Conservation (phyloP, 2,888 invertebrate species). For the Synergus itoensis region DNA sequence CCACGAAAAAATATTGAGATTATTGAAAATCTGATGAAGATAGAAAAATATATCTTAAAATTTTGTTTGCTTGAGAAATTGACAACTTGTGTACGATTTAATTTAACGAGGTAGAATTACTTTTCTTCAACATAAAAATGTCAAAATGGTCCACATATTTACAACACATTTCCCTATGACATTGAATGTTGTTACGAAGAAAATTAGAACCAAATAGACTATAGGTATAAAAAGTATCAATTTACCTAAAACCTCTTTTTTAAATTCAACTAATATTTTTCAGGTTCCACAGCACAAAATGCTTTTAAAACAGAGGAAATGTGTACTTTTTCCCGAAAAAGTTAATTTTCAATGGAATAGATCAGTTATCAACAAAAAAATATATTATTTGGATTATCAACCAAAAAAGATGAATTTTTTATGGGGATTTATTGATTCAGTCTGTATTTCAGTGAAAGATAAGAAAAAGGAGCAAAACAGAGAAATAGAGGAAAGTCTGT, state of each 20-base stretch:
- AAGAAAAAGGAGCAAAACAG: too few relatives aligned
- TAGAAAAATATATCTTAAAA: slow-evolving; percentile 39
- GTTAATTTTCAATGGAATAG: too few relatives aligned
- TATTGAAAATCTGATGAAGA: neutral
- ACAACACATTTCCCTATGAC: neutral
- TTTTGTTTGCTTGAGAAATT: slow-evolving; percentile 13
- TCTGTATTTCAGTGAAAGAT: too few relatives aligned
- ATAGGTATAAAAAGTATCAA: neutral
- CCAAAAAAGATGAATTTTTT: too few relatives aligned
- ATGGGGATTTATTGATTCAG: too few relatives aligned
- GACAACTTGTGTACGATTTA: slow-evolving; percentile 13
- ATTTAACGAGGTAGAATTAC: slow-evolving; percentile 32
- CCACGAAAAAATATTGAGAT: neutral
- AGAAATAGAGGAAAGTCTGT: too few relatives aligned
- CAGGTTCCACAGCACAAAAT: too few relatives aligned
- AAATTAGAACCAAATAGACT: neutral
- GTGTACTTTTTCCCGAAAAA: too few relatives aligned
- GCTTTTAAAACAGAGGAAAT: too few relatives aligned
- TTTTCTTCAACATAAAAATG: neutral
- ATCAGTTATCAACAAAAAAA: too few relatives aligned
- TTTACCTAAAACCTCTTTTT: neutral
- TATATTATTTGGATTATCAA: too few relatives aligned
- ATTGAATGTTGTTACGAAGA: neutral
- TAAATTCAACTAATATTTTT: neutral
- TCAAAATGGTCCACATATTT: neutral